phyloP scores from a whole-genome alignment of 2,113 vertebrate species.

The Callorhinus ursinus region DNA sequence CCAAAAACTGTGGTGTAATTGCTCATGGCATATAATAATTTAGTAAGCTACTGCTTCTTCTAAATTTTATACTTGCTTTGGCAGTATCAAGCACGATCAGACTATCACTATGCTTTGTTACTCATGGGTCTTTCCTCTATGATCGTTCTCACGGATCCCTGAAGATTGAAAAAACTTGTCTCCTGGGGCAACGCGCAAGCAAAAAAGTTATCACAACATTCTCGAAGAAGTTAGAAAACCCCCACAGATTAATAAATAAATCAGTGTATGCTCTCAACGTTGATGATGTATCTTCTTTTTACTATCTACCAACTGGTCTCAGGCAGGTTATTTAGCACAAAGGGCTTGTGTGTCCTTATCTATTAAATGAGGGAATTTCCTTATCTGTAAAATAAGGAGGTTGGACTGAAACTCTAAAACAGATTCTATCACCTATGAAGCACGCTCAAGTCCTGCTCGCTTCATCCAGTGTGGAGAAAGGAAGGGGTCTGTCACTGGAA shows the following conservation, averaged over 20 bases:
- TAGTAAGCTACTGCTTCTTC: neutral
- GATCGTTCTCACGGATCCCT: neutral
- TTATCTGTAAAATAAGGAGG: neutral
- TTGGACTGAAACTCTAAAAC: neutral
- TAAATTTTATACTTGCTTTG: neutral
- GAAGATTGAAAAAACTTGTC: neutral
- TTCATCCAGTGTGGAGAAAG: rapidly evolving
- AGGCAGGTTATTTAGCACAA: neutral
- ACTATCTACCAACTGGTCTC: neutral
- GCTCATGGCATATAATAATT: neutral
- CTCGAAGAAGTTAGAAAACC: neutral
- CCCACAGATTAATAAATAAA: neutral
- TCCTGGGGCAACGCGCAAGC: neutral
- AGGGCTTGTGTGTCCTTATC: neutral
- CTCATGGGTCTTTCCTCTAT: neutral
- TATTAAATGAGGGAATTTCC: neutral
- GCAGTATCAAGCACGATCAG: neutral
- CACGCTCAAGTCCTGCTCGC: rapidly evolving
- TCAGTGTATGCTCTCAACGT: neutral
- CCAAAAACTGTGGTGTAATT: neutral
- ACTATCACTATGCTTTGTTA: neutral
- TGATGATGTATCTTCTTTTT: neutral
- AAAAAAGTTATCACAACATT: neutral
- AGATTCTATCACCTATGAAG: rapidly evolving
- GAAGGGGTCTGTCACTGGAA: rapidly evolving